These are phyloP conservation scores for Strigamia transsilvanica DNA, from an alignment of 2,888 invertebrate genomes.

Conservation along the genomic window DNA sequence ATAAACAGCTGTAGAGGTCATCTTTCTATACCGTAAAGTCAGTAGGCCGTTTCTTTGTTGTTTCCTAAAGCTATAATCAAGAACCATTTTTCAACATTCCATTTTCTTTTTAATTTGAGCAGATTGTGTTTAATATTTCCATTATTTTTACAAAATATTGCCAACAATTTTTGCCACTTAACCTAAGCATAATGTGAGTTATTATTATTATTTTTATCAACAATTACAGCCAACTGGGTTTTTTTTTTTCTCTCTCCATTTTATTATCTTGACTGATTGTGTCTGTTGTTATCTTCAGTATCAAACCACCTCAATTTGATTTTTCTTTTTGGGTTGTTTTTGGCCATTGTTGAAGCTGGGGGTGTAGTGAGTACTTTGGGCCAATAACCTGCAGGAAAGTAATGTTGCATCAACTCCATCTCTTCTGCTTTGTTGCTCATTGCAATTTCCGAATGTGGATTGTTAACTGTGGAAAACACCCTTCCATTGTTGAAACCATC, in stretches of 20 bases:
- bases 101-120: not conserved
- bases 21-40: not conserved
- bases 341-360: not conserved
- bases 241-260: not conserved
- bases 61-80: not conserved
- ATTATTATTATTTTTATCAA: not conserved
- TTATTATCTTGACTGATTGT: not conserved
- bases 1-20: not conserved
- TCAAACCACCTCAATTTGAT: not conserved
- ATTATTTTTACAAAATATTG: not conserved
- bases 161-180: conserved; percentile 8
- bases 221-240: too few species aligned
- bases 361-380: not conserved
- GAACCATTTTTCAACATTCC: not conserved
- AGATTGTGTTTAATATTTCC: not conserved
- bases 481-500: not conserved
- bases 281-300: not conserved
- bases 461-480: not conserved
- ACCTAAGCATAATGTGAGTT: not conserved
- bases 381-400: not conserved
- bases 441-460: not conserved
- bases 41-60: not conserved
- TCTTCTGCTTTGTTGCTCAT: not conserved
- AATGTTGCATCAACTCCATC: not conserved
- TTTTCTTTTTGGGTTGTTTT: not conserved